Conservation (phyloP, 2,888 invertebrate genomes). For the Thymelicus acteon region DNA sequence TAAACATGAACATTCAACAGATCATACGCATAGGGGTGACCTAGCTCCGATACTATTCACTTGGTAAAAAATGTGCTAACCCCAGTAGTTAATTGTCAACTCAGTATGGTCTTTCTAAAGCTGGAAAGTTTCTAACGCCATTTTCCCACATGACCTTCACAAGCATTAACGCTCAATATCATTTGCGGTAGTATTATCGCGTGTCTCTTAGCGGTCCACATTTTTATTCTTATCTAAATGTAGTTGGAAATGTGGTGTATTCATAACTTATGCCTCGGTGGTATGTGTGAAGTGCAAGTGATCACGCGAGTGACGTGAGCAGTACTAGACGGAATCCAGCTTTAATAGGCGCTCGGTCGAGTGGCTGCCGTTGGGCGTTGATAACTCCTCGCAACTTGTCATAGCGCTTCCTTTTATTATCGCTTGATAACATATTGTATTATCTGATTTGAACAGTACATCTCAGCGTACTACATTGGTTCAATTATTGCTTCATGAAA, state of each 20-base stretch:
- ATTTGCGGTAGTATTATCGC: slow-evolving; percentile 18
- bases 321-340: slow-evolving; percentile 2
- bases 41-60: too few relatives aligned
- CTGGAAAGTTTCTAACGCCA: background rate
- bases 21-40: too few relatives aligned
- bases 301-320: slow-evolving; percentile 10
- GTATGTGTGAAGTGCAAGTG: slow-evolving; percentile 12
- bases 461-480: background rate
- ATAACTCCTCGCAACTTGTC: background rate
- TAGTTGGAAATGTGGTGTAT: background rate
- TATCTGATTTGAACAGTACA: background rate
- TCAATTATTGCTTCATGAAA: background rate
- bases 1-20: too few relatives aligned
- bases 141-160: background rate
- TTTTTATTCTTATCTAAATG: slow-evolving; percentile 14
- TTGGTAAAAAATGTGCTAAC: too few relatives aligned
- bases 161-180: slow-evolving; percentile 12
- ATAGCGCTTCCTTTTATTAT: slow-evolving; percentile 2
- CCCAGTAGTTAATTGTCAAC: too few relatives aligned
- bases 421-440: background rate
- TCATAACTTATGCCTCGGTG: slow-evolving; percentile 2
- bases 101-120: background rate
- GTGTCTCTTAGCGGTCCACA: slow-evolving; percentile 14
- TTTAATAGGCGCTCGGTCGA: background rate
- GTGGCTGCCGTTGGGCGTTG: background rate